phyloP scores from a whole-genome alignment of 2,888 invertebrate species.

The Ormyrus nitidulus region DNA sequence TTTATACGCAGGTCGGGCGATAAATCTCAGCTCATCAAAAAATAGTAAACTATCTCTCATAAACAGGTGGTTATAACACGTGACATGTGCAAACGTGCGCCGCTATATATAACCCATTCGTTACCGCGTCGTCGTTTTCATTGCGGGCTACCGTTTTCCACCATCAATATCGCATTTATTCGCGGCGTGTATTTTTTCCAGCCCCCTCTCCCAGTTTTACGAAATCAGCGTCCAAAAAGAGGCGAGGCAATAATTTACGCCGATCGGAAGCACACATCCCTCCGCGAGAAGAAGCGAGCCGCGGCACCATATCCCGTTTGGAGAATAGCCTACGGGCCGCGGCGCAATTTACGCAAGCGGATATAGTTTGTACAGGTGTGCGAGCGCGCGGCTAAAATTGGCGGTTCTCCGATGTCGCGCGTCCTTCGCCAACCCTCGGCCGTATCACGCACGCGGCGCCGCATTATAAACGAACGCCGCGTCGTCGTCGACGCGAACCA shows the following conservation, averaged over 20 bases:
- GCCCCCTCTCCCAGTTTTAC: too few relatives aligned
- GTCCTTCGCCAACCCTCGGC: conserved; percentile 19
- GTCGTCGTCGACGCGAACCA: conserved; percentile 21
- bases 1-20: background rate
- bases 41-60: conserved; percentile 13
- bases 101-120: too few relatives aligned
- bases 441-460: background rate
- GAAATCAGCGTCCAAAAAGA: background rate
- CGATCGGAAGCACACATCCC: background rate
- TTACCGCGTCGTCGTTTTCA: too few relatives aligned
- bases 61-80: background rate
- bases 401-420: conserved; percentile 44
- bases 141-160: too few relatives aligned
- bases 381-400: conserved; percentile 35
- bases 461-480: background rate
- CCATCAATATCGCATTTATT: too few relatives aligned
- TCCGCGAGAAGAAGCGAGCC: too few relatives aligned
- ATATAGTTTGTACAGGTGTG: conserved; percentile 48
- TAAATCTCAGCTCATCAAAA: conserved; percentile 4
- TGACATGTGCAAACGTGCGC: too few relatives aligned
- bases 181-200: too few relatives aligned
- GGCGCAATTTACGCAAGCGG: conserved; percentile 45
- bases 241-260: background rate
- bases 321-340: background rate
- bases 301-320: too few relatives aligned